Percentiles rank a stretch among this genome's conserved stretches.
Evolutionary conservation across 1,140 invertebrate species (phyloP).

Genomic region (Portunus trituberculatus): DNA sequence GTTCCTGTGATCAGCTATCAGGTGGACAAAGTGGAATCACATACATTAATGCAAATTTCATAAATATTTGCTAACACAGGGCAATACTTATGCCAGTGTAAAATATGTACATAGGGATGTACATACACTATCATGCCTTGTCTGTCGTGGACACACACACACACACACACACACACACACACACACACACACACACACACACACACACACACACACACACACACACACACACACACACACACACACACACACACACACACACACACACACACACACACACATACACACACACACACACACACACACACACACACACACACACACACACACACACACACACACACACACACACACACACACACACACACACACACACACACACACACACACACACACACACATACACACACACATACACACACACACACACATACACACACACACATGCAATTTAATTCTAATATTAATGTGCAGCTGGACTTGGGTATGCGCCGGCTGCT

Average conservation of each 20-base stretch:
- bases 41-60: too few species aligned
- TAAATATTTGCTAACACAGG: too few species aligned
- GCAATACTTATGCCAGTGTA: too few species aligned
- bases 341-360: not conserved
- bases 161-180: not conserved
- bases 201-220: not conserved
- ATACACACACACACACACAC: not conserved
- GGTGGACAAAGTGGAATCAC: too few species aligned
- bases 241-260: not conserved
- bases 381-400: not conserved
- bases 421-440: not conserved
- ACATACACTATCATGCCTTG: too few species aligned
- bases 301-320: not conserved
- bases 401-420: too few species aligned
- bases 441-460: not conserved
- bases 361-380: not conserved
- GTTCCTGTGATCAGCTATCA: too few species aligned
- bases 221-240: not conserved
- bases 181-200: not conserved
- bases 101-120: too few species aligned
- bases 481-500: constrained; percentile 60
- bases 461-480: constrained; percentile 53
- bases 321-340: not conserved
- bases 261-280: not conserved
- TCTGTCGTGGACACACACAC: too few species aligned